A percentile compares a stretch with the other conserved stretches of the same genome.
Conservation (phyloP, 1,140 invertebrate species). For the Drosophila ananassae region DNA sequence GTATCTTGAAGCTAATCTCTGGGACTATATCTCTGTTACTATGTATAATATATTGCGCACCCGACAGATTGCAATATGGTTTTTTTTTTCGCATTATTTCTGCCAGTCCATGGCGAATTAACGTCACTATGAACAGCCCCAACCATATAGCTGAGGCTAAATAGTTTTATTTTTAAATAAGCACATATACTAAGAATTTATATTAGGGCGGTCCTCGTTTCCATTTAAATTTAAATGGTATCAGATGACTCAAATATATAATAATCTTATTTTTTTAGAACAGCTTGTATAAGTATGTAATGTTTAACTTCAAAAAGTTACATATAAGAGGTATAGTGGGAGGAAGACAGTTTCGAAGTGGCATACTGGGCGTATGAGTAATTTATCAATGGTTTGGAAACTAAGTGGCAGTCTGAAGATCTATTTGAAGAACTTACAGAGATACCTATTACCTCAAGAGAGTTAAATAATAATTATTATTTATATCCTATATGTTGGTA, state of each 20-base stretch:
- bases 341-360: not conserved
- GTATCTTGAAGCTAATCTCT: constrained; percentile 16
- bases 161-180: constrained; percentile 74
- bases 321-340: not conserved
- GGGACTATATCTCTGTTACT: not conserved
- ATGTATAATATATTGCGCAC: constrained; percentile 8
- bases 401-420: not conserved
- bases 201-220: not conserved
- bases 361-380: not conserved
- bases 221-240: no score
- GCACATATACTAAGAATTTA: constrained; percentile 21
- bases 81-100: constrained; percentile 21
- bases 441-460: no score
- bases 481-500: no score
- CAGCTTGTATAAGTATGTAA: no score
- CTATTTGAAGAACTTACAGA: no score
- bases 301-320: not conserved
- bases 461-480: no score
- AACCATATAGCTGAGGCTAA: constrained; percentile 69
- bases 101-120: constrained; percentile 34
- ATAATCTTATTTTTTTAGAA: no score
- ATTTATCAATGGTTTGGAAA: not conserved
- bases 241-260: no score
- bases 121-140: constrained; percentile 57
- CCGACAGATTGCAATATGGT: constrained; percentile 38